phyloP scores from a whole-genome alignment of 2,113 vertebrate genomes.

The Anoplopoma fimbria region DNA sequence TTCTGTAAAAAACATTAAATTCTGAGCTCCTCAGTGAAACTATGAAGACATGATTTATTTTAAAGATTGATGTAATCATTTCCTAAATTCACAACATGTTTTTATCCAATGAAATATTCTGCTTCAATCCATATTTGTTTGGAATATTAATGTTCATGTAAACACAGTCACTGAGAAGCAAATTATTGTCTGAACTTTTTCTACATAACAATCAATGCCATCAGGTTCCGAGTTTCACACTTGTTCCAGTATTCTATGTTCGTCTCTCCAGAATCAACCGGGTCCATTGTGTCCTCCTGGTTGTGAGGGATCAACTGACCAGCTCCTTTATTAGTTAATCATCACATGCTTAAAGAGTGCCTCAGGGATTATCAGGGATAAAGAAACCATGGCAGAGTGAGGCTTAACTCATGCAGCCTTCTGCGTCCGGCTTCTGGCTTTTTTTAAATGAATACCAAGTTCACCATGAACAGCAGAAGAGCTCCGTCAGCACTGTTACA shows the following conservation, averaged over 20 bases:
- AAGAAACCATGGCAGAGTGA: slow-evolving; percentile 47
- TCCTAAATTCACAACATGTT: too few relatives aligned
- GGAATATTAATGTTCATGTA: too few relatives aligned
- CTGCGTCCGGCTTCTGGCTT: slow-evolving; percentile 36
- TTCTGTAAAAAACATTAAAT: too few relatives aligned
- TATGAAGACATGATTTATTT: too few relatives aligned
- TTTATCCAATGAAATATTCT: too few relatives aligned
- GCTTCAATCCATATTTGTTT: too few relatives aligned
- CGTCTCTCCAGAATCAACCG: background rate
- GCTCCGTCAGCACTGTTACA: slow-evolving; percentile 40
- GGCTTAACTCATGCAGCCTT: slow-evolving; percentile 49
- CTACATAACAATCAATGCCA: too few relatives aligned
- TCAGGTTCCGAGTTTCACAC: too few relatives aligned
- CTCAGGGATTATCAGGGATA: slow-evolving; percentile 74
- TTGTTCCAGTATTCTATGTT: background rate
- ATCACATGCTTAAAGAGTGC: slow-evolving; percentile 75
- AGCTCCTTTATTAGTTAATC: slow-evolving; percentile 67
- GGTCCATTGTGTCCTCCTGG: slow-evolving; percentile 19
- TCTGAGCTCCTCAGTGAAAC: too few relatives aligned
- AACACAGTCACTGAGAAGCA: too few relatives aligned
- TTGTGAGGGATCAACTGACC: slow-evolving; percentile 61
- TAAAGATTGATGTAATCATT: too few relatives aligned
- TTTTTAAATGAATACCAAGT: slow-evolving; percentile 54
- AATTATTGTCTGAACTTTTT: too few relatives aligned
- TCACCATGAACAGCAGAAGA: slow-evolving; percentile 54